These are phyloP conservation scores for Sarcophaga caerulescens DNA, from an alignment of 2,888 invertebrate genomes.

Conservation along the genomic window DNA sequence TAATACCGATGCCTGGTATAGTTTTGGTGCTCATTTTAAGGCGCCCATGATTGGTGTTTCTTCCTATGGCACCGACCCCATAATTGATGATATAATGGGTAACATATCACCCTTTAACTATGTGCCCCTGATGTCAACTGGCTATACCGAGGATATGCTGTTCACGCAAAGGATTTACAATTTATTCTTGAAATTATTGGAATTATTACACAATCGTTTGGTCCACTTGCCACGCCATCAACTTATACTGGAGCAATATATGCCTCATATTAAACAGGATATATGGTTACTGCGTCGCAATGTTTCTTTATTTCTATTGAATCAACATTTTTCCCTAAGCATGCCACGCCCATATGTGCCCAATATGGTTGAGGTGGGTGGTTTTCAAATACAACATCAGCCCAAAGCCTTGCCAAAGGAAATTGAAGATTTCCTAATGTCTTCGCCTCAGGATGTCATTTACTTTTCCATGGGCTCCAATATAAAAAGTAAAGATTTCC, in stretches of 20 bases:
- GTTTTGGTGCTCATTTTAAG: constrained; percentile 74
- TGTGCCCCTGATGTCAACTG: constrained; percentile 72
- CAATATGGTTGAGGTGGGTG: constrained; percentile 80
- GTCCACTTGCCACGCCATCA: constrained; percentile 74
- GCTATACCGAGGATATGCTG: constrained; percentile 76
- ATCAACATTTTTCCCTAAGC: constrained; percentile 76
- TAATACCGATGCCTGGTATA: constrained; percentile 76
- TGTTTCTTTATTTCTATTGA: constrained; percentile 75
- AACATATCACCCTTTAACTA: constrained; percentile 77
- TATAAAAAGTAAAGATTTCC: constrained; percentile 74
- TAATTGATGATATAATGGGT: constrained; percentile 70
- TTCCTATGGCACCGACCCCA: constrained; percentile 70
- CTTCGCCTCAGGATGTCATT: constrained; percentile 79
- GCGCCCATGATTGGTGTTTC: constrained; percentile 74
- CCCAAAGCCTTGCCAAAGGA: constrained; percentile 74
- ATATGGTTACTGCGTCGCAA: constrained; percentile 71
- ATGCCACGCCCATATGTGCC: constrained; percentile 76
- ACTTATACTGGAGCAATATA: constrained; percentile 70
- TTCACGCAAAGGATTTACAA: constrained; percentile 78
- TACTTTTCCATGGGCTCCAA: constrained; percentile 82
- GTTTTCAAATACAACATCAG: constrained; percentile 76
- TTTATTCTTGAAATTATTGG: constrained; percentile 68
- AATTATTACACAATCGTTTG: constrained; percentile 67
- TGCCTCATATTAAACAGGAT: constrained; percentile 71
- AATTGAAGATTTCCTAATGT: constrained; percentile 78